Base-by-base conservation (phyloP, 2,888 invertebrate genomes). In the Epinotia brunnichana region DNA sequence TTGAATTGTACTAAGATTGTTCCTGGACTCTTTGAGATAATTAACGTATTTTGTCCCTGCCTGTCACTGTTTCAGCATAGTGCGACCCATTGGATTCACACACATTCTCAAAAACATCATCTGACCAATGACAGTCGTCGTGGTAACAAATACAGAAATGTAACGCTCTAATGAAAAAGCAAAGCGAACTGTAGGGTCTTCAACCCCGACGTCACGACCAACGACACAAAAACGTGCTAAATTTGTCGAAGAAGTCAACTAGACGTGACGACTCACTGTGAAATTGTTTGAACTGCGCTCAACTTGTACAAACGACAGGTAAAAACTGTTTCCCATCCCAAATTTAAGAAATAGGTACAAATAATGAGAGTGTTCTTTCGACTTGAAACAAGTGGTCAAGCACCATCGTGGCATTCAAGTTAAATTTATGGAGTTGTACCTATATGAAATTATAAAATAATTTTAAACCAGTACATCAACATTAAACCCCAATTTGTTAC, bases 101-200 rank as follows among this genome's bases (percentile, higher is more conserved):
- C n/a, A 53, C n/a, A 53, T 44, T 60, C 41, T 15, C 56, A 17
- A 41, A n/a, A 39, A 68, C 35, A 57, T 59, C 59, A 41, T 41
- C 39, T 29, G 53, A 64, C 75, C 75, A 77, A 80, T 69, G 56
- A 57, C 73, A 59, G 53, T 63, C 41, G 39, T 57, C 39, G 68
- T 69, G 67, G 61, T 72, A 48, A 68, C 67, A 73, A 69, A 63
- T 76, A 83, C 83, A 85, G 80, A 90, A 89, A 85, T 87, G 87
- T 89, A 87, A 90, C 87, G 89, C 85, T 90, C 91, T 91, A 92
- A 91, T 88, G 88, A 87, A 84, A 87, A 85, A 87, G 88, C 86
- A 88, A 90, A 89, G 85, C 83, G 82, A 78, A 84, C 83, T 84
- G 85, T 35, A 75, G 75, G 85, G 89, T 87, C 89, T 88, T 80